Base-by-base conservation (phyloP, 1,140 invertebrate species). In the Danaus plexippus region DNA sequence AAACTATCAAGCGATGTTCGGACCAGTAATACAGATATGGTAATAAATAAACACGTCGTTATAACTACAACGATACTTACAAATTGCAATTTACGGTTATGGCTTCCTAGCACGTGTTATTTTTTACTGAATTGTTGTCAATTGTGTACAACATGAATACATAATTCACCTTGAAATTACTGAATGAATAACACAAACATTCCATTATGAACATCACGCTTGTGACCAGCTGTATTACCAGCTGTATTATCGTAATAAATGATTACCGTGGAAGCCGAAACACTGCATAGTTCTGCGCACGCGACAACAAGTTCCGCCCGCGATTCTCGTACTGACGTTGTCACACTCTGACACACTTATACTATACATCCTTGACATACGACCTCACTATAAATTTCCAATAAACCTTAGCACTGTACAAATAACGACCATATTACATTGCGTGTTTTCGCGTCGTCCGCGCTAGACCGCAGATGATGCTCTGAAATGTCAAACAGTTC, bases 201-300 rank as follows among this genome's bases (percentile, higher is more conserved):
- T 32, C 22, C 22, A 32, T 32, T 7, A 32, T 32, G 22, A 32
- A 6, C 22, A 32, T 32, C 22, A 32, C 22, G 22, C 22, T 32
- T 32, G 22, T 32, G 22, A 32, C 22, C 22, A 8, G 22, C 22
- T 32, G 22, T 32, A 32, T 32, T 32, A 32, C 22, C 18, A 22
- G n/a, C n/a, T 22, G 47, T 43, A 64, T 61, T 65, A 66, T n/a
- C 12, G 51, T 51, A 62, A 62, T 51, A 67, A 70, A 62, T 64
- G 54, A 63, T 78, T 81, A 86, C 83, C 83, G 61, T 73, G 66
- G 61, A 84, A 79, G 73, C 80, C 79, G 64, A 86, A 86, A 64
- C 83, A 86, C 74, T 79, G 79, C 78, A 86, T 84, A 52, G 67
- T 83, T 11, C 78, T 60, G 52, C 83, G 80, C 66, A 77, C 75